Base-by-base conservation (phyloP, 1,140 invertebrate species). In the Mactra quadrangularis region DNA sequence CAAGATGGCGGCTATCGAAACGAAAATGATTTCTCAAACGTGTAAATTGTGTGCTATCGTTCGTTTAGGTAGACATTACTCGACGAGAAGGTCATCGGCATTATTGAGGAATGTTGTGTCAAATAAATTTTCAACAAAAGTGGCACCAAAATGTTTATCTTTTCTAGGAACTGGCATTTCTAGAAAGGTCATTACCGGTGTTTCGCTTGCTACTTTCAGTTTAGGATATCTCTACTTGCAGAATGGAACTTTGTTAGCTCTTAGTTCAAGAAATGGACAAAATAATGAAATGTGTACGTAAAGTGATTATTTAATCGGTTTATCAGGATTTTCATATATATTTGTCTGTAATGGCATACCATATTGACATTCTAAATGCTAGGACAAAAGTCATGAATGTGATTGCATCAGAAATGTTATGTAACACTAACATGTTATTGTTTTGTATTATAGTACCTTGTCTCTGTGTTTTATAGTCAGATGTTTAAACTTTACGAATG, bases 1-100 rank as follows among this genome's bases (percentile, higher is more conserved):
- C 59, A 60, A 4, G n/a, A 85, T 85, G 84, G 84, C 84, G 52
- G 70, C 77, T n/a, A 17, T 59, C 6, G 55, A 62, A 75, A 47
- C 60, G 52, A 84, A 70, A 76, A 47, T 60, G 52, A 22, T 77
- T 47, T 57, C 41, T 22, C 45, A 47, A 27, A 53, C 17, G 4
- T 35, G 27, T 33, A 57, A 47, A 77, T 47, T 76, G 22, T 35
- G 70, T 33, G 41, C 50, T 72, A 33, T 86, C 17, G 15, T 75
- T 31, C 45, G 38, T 68, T 27, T 60, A 60, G 78, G 41, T 27
- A 71, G 79, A 0, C 72, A 33, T 77, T 17, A 29, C 1, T 41
- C 47, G 15, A 29, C 47, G 45, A 35, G 35, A 62, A 55, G 17
- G 7, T 27, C 29, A 17, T 33, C 45, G 2, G 25, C n/a, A 2